Percentiles rank a stretch among this genome's conserved stretches.
These are phyloP conservation scores for Epistrophella euchroma DNA, from an alignment of 2,888 invertebrate genomes.

Conservation along the genomic window DNA sequence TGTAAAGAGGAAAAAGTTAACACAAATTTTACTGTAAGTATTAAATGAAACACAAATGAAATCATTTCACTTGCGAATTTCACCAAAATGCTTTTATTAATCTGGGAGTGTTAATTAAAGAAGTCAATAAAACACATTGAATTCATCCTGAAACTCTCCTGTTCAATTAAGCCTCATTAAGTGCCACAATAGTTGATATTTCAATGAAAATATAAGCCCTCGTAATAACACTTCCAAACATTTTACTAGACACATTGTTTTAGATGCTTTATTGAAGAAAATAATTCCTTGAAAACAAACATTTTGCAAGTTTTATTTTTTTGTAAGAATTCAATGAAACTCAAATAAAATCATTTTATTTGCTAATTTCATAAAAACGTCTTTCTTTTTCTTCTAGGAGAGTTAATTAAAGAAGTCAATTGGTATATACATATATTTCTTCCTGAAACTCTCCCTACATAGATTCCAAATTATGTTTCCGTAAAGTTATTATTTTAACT, in stretches of 20 bases:
- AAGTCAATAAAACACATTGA: conserved; percentile 78
- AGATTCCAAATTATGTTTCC: neutral
- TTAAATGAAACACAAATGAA: conserved; percentile 78
- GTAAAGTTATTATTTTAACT: no score
- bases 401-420: conserved; percentile 1
- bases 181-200: no score
- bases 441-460: conserved; percentile 14
- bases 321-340: conserved; percentile 17
- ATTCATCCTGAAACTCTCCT: conserved; percentile 80
- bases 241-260: no score
- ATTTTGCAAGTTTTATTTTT: neutral
- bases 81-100: conserved; percentile 68
- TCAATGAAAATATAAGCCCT: no score
- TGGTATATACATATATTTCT: neutral
- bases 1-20: neutral
- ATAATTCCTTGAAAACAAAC: neutral
- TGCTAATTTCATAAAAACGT: conserved; percentile 1
- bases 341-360: conserved; percentile 23
- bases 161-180: no score
- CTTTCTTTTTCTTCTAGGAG: neutral
- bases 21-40: conserved; percentile 57
- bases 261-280: no score
- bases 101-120: conserved; percentile 82
- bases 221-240: no score
- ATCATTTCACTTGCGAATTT: conserved; percentile 63